A percentile compares a stretch with the other conserved stretches of the same genome.
These are phyloP conservation scores for Hydractinia echinata DNA, from an alignment of 30 jellyfish, hydroid and myxozoan genomes.

Conservation along the genomic window DNA sequence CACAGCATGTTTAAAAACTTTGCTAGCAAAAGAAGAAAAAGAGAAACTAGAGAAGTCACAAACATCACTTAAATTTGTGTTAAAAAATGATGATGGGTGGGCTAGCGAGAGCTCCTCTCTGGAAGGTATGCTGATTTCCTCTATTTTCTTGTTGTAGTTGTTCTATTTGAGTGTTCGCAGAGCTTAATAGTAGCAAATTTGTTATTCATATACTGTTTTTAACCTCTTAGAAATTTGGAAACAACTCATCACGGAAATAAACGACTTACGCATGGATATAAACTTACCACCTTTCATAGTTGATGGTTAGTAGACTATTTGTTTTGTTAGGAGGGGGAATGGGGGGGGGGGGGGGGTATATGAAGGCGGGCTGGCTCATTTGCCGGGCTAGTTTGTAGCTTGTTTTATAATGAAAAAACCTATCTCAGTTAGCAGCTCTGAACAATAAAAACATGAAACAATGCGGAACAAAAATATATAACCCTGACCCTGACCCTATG, in stretches of 20 bases:
- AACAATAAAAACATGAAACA: too few relatives aligned
- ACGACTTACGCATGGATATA: constrained; percentile 67
- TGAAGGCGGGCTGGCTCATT: too few relatives aligned
- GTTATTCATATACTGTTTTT: background rate
- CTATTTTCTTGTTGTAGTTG: background rate
- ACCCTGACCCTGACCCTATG: too few relatives aligned
- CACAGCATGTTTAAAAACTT: background rate
- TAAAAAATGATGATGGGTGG: constrained; percentile 82
- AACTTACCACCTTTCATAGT: constrained; percentile 56
- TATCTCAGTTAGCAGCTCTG: too few relatives aligned
- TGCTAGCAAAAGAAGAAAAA: constrained; percentile 17
- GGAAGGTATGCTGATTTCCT: constrained; percentile 49
- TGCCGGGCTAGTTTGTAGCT: too few relatives aligned
- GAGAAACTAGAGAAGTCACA: constrained; percentile 5
- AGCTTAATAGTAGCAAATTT: background rate
- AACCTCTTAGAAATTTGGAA: constrained; percentile 66
- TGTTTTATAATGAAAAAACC: too few relatives aligned
- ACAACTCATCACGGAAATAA: constrained; percentile 49
- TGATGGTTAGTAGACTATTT: constrained; percentile 45
- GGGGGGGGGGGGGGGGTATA: too few relatives aligned
- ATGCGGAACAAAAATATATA: too few relatives aligned
- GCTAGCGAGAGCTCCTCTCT: constrained; percentile 45
- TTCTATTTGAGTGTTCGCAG: background rate
- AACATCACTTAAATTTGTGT: constrained; percentile 18
- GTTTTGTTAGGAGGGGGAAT: background rate